Evolutionary conservation across 2,888 invertebrate genomes (phyloP), one percentile per base, ranked within the genome.

Genomic region (Balanococcus diminutus): DNA sequence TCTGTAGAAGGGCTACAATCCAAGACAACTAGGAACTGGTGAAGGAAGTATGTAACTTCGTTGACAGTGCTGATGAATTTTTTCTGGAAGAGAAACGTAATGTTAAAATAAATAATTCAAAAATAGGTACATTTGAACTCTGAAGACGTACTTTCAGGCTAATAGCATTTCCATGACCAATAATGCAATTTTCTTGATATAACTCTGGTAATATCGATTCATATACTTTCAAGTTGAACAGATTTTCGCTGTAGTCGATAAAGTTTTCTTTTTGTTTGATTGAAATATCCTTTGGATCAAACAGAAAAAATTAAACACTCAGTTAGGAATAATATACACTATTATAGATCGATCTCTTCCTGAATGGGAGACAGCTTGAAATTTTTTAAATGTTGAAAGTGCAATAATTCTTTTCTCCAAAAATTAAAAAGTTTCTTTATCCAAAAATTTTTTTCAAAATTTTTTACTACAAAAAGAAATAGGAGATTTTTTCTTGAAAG

Each of bases 1-100:
- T 75, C 75, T 1, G 75, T 75, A 16, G n/a, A 3, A 0, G 94
- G 94, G 86, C 92, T 92, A 87, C 93, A 92, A 88, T 93, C 92
- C 0, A 96, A 89, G 25, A 96, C 90, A 1, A 95, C 89, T 86
- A 91, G 90, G 88, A 94, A 93, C 89, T 96, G 96, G 87, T 94
- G 93, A 31, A 95, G 90, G 11, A 93, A 91, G 86, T 92, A 91
- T 56, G 91, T 89, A 8, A 91, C 89, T 85, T 92, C 91, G 1
- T 91, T 91, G 87, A 93, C 90, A 84, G 92, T 90, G 81, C 91
- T 90, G 56, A 90, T 91, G 0, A 93, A 89, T 11, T 90, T 89
- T 4, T 90, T 88, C 1, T 88, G 90, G 91, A 14, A 89, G 88
- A 36, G 89, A 88, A n/a, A 92, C 86, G 46, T 90, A 90, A 0